Evolutionary conservation across 2,888 invertebrate genomes (phyloP).

Genomic region (Drosophila monieri): DNA sequence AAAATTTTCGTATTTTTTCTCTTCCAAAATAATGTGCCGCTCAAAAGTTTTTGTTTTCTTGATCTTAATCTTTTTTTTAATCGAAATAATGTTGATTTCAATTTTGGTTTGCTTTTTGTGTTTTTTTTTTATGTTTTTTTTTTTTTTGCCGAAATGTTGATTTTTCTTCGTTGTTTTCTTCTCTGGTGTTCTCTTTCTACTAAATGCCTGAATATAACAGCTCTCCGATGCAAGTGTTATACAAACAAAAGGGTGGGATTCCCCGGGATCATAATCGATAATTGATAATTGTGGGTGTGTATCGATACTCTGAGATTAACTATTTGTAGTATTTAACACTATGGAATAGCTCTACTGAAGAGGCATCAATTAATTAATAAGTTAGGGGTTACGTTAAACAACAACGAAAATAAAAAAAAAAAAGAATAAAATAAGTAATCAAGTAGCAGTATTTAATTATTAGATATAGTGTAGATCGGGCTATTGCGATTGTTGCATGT

Average conservation of each 20-base stretch:
- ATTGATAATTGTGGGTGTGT: slow-evolving; percentile 2
- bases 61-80: slow-evolving; percentile 17
- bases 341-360: slow-evolving; percentile 29
- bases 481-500: slow-evolving; percentile 72
- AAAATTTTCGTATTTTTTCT: slow-evolving; percentile 28
- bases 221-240: slow-evolving; percentile 64
- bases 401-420: slow-evolving; percentile 53
- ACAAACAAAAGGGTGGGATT: slow-evolving; percentile 53
- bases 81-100: slow-evolving; percentile 43
- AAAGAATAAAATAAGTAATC: background rate
- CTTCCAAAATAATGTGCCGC: slow-evolving; percentile 40
- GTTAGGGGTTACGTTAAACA: slow-evolving; percentile 47
- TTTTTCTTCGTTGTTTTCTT: slow-evolving; percentile 31
- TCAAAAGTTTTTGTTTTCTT: slow-evolving; percentile 29
- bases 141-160: slow-evolving; percentile 68
- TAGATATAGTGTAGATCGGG: slow-evolving; percentile 70
- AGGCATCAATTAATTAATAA: slow-evolving; percentile 39
- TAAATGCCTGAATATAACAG: slow-evolving; percentile 56
- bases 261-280: slow-evolving; percentile 3
- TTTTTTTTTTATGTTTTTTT: no score
- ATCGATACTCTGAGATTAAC: background rate
- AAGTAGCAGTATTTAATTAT: slow-evolving; percentile 31
- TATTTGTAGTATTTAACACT: slow-evolving; percentile 21
- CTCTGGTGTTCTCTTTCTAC: slow-evolving; percentile 9
- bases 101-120: slow-evolving; percentile 22